phyloP scores from a whole-genome alignment of 1,140 invertebrate species.

The Euschistus heros region DNA sequence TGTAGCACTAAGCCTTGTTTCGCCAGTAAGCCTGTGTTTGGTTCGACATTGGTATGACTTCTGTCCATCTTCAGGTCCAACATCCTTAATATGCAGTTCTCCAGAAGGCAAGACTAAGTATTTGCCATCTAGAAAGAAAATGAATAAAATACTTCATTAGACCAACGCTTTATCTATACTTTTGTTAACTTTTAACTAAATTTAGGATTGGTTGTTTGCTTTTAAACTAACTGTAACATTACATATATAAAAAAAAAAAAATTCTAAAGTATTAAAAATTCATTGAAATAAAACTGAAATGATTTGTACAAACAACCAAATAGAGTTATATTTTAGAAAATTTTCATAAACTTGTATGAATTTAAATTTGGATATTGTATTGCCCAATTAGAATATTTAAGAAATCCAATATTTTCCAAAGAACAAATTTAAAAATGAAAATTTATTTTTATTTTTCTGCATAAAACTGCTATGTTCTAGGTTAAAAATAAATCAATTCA shows the following conservation, averaged over 20 bases:
- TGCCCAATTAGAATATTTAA: too few relatives aligned
- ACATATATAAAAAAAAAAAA: too few relatives aligned
- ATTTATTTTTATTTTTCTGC: too few relatives aligned
- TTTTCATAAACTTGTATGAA: not conserved
- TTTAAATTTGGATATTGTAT: too few relatives aligned
- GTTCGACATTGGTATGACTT: constrained; percentile 90
- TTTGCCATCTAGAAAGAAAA: constrained; percentile 63
- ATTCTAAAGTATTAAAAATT: not conserved
- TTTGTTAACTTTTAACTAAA: not conserved
- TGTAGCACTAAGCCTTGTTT: constrained; percentile 82
- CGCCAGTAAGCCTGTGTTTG: constrained; percentile 83
- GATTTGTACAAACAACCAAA: not conserved
- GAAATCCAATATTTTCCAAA: too few relatives aligned
- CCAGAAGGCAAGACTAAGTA: constrained; percentile 86
- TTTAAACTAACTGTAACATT: not conserved
- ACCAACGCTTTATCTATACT: not conserved
- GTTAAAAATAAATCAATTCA: too few relatives aligned
- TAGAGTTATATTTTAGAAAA: not conserved
- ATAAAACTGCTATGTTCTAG: too few relatives aligned
- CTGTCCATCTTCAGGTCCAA: constrained; percentile 84
- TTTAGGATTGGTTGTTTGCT: not conserved
- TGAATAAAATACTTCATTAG: not conserved
- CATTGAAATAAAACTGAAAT: not conserved
- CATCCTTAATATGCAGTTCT: constrained; percentile 85
- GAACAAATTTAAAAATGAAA: too few relatives aligned